Conservation (phyloP, 2,888 invertebrate genomes). For the Tetrapedia diversipes region DNA sequence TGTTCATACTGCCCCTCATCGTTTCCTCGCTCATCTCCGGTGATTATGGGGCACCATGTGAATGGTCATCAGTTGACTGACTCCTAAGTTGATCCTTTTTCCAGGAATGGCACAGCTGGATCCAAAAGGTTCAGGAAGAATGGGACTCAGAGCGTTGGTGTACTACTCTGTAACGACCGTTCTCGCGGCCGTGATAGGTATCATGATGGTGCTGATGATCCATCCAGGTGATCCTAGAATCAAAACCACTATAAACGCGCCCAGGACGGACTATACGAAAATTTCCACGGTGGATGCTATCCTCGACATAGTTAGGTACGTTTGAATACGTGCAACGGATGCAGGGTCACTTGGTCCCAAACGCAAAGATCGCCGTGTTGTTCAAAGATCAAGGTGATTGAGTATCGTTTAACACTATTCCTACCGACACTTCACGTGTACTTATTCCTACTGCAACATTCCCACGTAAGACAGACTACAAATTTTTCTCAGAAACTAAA, state of each 20-base stretch:
- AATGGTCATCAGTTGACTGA: background rate
- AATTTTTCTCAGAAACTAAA: no score
- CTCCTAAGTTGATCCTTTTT: conserved; percentile 43
- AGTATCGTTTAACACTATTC: no score
- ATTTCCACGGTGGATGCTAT: conserved; percentile 85
- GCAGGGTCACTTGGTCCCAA: no score
- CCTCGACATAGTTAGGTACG: conserved; percentile 85
- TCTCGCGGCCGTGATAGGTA: conserved; percentile 87
- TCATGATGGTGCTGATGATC: conserved; percentile 86
- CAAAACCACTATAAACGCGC: conserved; percentile 74
- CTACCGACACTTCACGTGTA: no score
- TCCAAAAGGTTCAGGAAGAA: conserved; percentile 86
- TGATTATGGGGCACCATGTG: conserved; percentile 66
- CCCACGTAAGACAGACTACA: no score
- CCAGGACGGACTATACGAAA: conserved; percentile 69
- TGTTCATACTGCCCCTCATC: conserved; percentile 88
- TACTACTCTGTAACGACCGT: conserved; percentile 88
- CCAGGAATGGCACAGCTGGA: conserved; percentile 87
- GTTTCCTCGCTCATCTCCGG: conserved; percentile 87
- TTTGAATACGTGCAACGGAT: background rate
- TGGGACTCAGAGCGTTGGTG: conserved; percentile 86
- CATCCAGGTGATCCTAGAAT: conserved; percentile 86
- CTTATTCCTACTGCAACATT: no score
- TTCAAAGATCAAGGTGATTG: no score
- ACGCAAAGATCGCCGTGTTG: no score